Evolutionary conservation across 2,888 invertebrate species (phyloP).

Genomic region (Thecocarcelia acutangulata): DNA sequence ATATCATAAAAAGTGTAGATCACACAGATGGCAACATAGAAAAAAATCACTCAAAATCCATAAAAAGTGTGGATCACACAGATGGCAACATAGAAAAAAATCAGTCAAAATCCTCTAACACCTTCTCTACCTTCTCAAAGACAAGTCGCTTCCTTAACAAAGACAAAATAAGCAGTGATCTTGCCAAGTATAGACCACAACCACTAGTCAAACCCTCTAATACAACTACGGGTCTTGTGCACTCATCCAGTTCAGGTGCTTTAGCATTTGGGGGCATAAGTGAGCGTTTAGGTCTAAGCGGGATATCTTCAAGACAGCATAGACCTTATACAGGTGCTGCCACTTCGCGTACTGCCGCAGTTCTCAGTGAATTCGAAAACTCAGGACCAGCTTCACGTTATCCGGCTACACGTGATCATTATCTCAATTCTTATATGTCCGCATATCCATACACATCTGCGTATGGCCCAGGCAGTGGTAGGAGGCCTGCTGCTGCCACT

Average conservation of each 20-base stretch:
- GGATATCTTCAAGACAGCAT: conserved; percentile 67
- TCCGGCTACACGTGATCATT: conserved; percentile 69
- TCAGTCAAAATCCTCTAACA: conserved; percentile 69
- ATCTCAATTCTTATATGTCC: conserved; percentile 70
- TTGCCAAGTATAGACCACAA: conserved; percentile 76
- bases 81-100: conserved; percentile 58
- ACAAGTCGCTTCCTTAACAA: conserved; percentile 62
- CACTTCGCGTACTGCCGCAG: conserved; percentile 69
- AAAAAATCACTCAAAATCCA: conserved; percentile 69
- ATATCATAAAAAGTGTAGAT: conserved; percentile 77
- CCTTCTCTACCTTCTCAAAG: conserved; percentile 55
- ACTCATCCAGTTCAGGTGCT: conserved; percentile 78
- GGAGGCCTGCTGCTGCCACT: conserved; percentile 72
- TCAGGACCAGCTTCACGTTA: conserved; percentile 57
- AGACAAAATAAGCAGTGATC: conserved; percentile 74
- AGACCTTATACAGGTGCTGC: conserved; percentile 71
- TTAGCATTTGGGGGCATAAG: conserved; percentile 79
- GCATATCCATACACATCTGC: conserved; percentile 73
- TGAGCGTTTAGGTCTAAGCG: conserved; percentile 74
- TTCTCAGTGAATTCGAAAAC: conserved; percentile 70
- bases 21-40: conserved; percentile 43
- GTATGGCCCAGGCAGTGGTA: conserved; percentile 69
- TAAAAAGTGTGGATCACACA: conserved; percentile 74
- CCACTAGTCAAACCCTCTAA: conserved; percentile 45
- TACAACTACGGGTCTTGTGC: conserved; percentile 72